Percentiles rank a stretch among this genome's conserved stretches.
These are phyloP conservation scores for Stomatorhinus walkeri DNA, from an alignment of 2,797 vertebrate species.

Conservation along the genomic window DNA sequence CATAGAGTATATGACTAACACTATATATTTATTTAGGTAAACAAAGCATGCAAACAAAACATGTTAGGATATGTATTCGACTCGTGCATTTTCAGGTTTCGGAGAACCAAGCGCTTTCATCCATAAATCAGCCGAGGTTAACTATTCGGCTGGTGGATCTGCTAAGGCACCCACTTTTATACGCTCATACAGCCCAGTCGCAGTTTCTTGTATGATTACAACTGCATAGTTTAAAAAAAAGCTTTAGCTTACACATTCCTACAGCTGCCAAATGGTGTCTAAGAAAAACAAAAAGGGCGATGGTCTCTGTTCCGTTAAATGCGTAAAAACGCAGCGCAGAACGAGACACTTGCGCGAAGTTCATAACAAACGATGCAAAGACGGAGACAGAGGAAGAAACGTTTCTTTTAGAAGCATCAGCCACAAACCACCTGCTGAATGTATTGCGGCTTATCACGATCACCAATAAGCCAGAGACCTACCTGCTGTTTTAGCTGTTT, in stretches of 20 bases:
- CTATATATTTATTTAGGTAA: not conserved
- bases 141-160: not conserved
- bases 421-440: not conserved
- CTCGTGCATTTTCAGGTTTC: not conserved
- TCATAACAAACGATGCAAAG: not conserved
- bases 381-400: not conserved
- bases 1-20: not conserved
- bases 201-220: not conserved
- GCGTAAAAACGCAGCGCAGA: slow-evolving; percentile 12
- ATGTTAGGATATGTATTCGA: not conserved
- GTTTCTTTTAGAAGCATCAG: not conserved
- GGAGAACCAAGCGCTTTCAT: not conserved
- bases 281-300: not conserved
- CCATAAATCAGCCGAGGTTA: not conserved
- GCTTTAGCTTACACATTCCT: not conserved
- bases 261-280: not conserved
- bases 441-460: not conserved
- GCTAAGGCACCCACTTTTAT: not conserved
- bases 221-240: not conserved
- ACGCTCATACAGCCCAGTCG: not conserved
- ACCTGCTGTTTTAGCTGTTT: slow-evolving; percentile 68
- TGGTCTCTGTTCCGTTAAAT: not conserved
- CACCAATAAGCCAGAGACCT: slow-evolving; percentile 39
- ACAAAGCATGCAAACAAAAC: not conserved
- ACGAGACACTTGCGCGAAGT: not conserved